phyloP scores from a whole-genome alignment of 2,113 vertebrate genomes.

The Cochlearius cochlearius region DNA sequence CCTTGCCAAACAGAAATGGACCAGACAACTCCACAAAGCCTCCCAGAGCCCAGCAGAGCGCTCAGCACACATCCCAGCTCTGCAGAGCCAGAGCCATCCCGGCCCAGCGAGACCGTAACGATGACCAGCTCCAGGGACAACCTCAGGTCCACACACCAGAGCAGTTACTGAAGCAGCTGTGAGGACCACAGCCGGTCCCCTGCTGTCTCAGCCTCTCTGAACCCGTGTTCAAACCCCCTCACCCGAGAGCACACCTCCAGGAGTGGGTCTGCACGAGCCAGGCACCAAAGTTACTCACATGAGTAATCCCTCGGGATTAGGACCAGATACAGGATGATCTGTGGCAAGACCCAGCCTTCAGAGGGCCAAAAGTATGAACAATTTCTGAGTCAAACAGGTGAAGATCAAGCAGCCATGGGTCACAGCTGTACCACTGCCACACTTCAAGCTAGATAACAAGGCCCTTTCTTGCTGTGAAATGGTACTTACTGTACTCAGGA shows the following conservation, averaged over 20 bases:
- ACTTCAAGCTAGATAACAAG: not conserved
- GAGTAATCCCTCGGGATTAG: not conserved
- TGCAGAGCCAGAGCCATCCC: not conserved
- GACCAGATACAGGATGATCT: not conserved
- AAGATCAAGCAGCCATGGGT: not conserved
- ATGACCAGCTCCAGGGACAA: not conserved
- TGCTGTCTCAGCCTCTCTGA: not conserved
- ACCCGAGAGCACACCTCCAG: not conserved
- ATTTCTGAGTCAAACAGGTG: not conserved
- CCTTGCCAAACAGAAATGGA: not conserved
- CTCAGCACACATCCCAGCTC: not conserved
- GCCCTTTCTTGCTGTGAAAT: not conserved
- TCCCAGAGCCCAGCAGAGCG: not conserved
- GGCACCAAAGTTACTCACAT: not conserved
- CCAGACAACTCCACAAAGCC: not conserved
- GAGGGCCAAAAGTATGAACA: not conserved
- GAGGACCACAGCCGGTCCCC: not conserved
- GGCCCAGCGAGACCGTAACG: accelerated
- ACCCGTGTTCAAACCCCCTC: not conserved
- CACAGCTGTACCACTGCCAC: not conserved
- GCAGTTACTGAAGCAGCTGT: not conserved
- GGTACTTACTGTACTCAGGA: not conserved
- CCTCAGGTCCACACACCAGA: not conserved
- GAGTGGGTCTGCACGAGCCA: not conserved
- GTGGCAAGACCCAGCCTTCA: not conserved